Conservation (phyloP, 2,113 vertebrate species). For the Mola mola region DNA sequence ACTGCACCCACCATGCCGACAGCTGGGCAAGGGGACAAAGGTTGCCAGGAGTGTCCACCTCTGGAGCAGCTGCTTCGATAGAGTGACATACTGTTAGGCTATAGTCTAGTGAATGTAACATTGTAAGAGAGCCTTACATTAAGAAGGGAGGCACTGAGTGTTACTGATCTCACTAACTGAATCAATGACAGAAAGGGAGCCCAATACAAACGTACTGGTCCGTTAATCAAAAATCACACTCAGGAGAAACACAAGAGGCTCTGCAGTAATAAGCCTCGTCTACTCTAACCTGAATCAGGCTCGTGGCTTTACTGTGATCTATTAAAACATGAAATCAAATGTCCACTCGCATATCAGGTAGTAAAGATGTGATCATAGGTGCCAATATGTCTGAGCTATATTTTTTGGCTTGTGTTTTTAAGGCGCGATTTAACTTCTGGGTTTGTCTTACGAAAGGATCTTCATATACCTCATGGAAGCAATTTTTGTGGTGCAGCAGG, state of each 20-base stretch:
- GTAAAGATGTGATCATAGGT: slow-evolving; percentile 52
- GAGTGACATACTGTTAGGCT: slow-evolving; percentile 27
- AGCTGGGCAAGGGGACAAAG: slow-evolving; percentile 19
- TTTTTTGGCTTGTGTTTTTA: slow-evolving; percentile 42
- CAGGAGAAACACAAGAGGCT: slow-evolving; percentile 57
- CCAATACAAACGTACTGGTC: slow-evolving; percentile 47
- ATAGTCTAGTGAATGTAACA: slow-evolving; percentile 58
- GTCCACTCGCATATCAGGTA: slow-evolving; percentile 34
- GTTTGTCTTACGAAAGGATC: slow-evolving; percentile 49
- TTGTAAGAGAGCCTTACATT: slow-evolving; percentile 36
- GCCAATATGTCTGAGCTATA: slow-evolving; percentile 60
- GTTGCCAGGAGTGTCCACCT: slow-evolving; percentile 19
- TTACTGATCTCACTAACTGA: slow-evolving; percentile 62
- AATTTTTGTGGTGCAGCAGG: slow-evolving; percentile 30
- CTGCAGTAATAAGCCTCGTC: slow-evolving; percentile 44
- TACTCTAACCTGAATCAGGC: slow-evolving; percentile 66
- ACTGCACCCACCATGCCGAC: slow-evolving; percentile 13
- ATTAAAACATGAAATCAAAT: slow-evolving; percentile 17
- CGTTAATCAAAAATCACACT: slow-evolving; percentile 60
- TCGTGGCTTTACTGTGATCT: slow-evolving; percentile 42
- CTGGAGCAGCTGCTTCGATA: slow-evolving; percentile 37
- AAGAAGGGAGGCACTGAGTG: slow-evolving; percentile 61
- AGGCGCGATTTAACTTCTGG: slow-evolving; percentile 51
- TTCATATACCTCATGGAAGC: slow-evolving; percentile 66
- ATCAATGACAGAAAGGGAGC: slow-evolving; percentile 59